phyloP scores from a whole-genome alignment of 2,888 invertebrate genomes.

The Exephanes ischioxanthus region DNA sequence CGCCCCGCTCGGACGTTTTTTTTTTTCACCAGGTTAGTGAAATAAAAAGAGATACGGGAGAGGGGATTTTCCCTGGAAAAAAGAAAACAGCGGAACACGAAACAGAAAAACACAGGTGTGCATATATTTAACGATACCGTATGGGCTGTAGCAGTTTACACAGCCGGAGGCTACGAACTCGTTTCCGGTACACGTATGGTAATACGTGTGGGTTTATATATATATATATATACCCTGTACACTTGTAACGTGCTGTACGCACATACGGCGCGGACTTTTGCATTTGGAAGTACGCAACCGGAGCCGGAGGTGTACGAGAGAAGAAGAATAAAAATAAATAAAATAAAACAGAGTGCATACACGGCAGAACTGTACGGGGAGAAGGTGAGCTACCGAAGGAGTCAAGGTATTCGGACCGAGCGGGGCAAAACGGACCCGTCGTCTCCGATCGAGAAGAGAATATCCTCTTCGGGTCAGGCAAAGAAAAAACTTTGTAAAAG shows the following conservation, averaged over 20 bases:
- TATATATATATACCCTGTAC: background rate
- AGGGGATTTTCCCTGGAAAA: background rate
- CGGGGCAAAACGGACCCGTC: background rate
- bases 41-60: background rate
- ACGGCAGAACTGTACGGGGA: constrained; percentile 1
- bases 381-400: constrained; percentile 18
- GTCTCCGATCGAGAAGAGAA: background rate
- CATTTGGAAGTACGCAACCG: constrained; percentile 52
- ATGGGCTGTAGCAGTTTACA: constrained; percentile 35
- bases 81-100: background rate
- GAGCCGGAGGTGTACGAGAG: constrained; percentile 39
- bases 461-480: no score
- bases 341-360: constrained; percentile 15
- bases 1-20: background rate
- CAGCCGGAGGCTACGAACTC: constrained; percentile 21
- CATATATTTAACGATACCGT: constrained; percentile 37
- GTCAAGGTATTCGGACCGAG: constrained; percentile 5
- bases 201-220: constrained; percentile 8
- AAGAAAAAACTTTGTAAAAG: no score
- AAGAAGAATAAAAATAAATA: constrained; percentile 33
- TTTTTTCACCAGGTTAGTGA: background rate
- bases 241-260: background rate
- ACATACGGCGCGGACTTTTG: constrained; percentile 39
- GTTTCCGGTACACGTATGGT: constrained; percentile 14
- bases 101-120: constrained; percentile 36